Base-by-base conservation (phyloP, 2,113 vertebrate species). In the Coryphaenoides rupestris region DNA sequence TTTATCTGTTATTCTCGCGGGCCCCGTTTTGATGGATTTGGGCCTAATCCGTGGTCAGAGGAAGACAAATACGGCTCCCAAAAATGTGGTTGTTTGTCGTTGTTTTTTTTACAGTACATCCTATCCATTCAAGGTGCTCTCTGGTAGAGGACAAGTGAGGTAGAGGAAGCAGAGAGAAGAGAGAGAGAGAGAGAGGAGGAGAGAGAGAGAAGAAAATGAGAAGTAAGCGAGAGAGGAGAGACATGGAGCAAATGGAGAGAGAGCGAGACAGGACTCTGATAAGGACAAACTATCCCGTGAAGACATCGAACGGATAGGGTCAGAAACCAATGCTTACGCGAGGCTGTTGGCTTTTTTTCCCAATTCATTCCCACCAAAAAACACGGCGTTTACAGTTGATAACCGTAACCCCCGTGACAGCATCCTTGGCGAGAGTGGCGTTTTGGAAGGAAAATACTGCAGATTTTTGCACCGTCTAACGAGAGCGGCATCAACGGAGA, bases 11-110 rank as follows among this genome's bases (percentile, higher is more conserved):
- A 40, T 40, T 2, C 62, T 55, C 60, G 40, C 55, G 55, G 72
- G 65, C 76, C n/a, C 65, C 49, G 63, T 66, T 58, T 82, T 26
- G 2, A 40, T 67, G 73, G 47, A 65, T 64, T 19, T 14, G 53
- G 62, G 72, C 28, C 69, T 9, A 10, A 64, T 59, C 17, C 45
- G 9, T 19, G 16, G 55, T 23, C 17, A 15, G 13, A 12, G 4
- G 5, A 40, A 40, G 26, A 59, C 23, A 19, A 19, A n/a, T n/a
- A 58, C 15, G 3, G 17, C 26, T 12, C 28, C 24, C 57, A 7
- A 22, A 59, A n/a, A n/a, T n/a, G n/a, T 16, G 26, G 21, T n/a
- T 58, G 17, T 56, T 24, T 9, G 15, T 58, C n/a, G n/a, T 26
- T 70, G 60, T 72, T 45, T 45, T 40, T 65, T 28, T 50, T 26